Conservation (phyloP, 2,888 invertebrate species). For the Yponomeuta malinellus region DNA sequence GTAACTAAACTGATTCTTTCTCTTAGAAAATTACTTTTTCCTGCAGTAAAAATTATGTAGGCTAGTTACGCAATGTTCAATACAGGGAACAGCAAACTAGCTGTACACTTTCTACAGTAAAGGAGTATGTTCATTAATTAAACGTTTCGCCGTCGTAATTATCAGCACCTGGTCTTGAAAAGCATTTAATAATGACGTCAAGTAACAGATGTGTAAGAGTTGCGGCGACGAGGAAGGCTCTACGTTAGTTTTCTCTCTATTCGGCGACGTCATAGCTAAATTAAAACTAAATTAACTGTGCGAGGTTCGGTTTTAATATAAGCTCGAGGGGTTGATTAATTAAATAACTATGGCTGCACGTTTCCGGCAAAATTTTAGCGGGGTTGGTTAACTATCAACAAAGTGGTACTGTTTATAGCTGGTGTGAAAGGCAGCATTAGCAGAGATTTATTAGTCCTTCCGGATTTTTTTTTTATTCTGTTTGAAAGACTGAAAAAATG, state of each 20-base stretch:
- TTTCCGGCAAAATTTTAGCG: constrained; percentile 10
- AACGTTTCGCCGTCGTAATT: constrained; percentile 65
- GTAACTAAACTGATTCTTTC: too few species aligned
- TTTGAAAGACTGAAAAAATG: too few species aligned
- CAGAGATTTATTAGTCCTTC: too few species aligned
- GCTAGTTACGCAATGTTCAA: too few species aligned
- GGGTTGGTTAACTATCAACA: background rate
- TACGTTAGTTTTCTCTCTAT: constrained; percentile 55
- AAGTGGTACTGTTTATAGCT: background rate
- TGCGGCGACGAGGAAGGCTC: constrained; percentile 34
- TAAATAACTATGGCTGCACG: constrained; percentile 9
- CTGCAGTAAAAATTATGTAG: background rate
- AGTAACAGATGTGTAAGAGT: constrained; percentile 56
- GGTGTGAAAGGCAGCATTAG: too few species aligned
- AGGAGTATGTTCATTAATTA: constrained; percentile 51
- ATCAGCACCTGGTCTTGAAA: constrained; percentile 74
- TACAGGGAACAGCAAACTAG: too few species aligned
- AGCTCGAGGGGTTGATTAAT: constrained; percentile 19
- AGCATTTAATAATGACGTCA: constrained; percentile 72
- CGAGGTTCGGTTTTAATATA: constrained; percentile 20
- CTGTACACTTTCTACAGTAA: background rate
- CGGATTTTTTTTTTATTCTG: too few species aligned
- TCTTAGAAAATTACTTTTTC: background rate
- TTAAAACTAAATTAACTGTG: constrained; percentile 58
- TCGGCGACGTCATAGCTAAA: constrained; percentile 49